Percentiles rank a stretch among this genome's conserved stretches.
phyloP scores from a whole-genome alignment of 2,113 vertebrate genomes.

The Hydrolagus affinis region DNA sequence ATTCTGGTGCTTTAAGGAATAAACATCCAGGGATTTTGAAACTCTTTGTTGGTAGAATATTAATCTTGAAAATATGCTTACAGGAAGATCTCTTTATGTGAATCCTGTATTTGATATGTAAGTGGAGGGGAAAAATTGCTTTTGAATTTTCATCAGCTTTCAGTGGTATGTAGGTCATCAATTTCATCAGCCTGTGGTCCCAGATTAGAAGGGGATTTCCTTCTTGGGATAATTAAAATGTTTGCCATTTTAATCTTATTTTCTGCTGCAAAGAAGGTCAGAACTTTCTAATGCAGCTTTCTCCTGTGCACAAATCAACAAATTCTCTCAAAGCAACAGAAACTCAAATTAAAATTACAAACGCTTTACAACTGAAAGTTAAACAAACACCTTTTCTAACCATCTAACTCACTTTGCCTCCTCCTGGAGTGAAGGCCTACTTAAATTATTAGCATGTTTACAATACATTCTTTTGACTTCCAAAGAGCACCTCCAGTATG shows the following conservation, averaged over 20 bases:
- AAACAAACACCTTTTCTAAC: too few relatives aligned
- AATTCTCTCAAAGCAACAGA: too few relatives aligned
- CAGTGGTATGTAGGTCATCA: neutral
- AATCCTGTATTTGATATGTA: neutral
- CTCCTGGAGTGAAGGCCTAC: too few relatives aligned
- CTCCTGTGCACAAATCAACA: too few relatives aligned
- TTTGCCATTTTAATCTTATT: neutral
- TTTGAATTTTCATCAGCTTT: neutral
- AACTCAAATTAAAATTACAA: too few relatives aligned
- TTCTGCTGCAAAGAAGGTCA: neutral
- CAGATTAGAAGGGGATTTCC: constrained; percentile 1
- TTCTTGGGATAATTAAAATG: neutral
- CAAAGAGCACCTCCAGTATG: too few relatives aligned
- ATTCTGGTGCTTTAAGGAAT: neutral
- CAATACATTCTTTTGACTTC: too few relatives aligned
- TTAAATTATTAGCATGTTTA: too few relatives aligned
- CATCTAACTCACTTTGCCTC: too few relatives aligned
- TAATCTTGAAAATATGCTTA: neutral
- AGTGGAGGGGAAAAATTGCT: neutral
- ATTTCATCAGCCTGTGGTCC: neutral
- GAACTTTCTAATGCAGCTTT: neutral
- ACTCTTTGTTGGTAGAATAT: neutral
- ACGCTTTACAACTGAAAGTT: too few relatives aligned
- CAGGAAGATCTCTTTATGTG: neutral
- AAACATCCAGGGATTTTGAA: neutral